Conservation (phyloP, 2,797 vertebrate genomes). For the Macropus fuliginosus region DNA sequence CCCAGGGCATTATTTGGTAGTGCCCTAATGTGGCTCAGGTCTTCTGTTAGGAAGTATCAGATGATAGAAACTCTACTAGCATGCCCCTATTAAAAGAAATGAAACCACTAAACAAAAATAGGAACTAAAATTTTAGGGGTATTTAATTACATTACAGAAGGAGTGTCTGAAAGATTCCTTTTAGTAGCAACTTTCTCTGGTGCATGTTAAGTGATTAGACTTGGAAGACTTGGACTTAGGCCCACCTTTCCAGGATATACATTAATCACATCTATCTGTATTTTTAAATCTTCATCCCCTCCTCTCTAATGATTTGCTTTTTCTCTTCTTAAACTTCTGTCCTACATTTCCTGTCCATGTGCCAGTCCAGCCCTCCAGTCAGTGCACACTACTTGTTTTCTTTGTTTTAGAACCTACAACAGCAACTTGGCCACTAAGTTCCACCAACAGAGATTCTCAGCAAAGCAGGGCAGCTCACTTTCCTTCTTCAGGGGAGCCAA, state of each 20-base stretch:
- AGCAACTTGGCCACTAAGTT: conserved; percentile 53
- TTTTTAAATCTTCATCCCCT: background rate
- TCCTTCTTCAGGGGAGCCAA: conserved; percentile 43
- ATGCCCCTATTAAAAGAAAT: background rate
- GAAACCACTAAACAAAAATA: conserved; percentile 1
- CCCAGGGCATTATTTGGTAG: background rate
- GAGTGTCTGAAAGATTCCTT: background rate
- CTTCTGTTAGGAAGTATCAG: background rate
- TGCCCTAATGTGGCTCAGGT: conserved; percentile 7
- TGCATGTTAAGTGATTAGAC: background rate
- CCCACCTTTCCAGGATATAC: background rate
- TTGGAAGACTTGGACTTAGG: background rate
- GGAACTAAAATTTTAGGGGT: background rate
- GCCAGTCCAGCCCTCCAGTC: background rate
- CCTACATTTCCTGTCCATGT: background rate
- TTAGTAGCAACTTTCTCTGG: background rate
- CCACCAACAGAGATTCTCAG: conserved; percentile 50
- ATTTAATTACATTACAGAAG: background rate
- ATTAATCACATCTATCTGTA: background rate
- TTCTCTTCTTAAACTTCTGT: background rate
- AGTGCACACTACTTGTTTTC: conserved; percentile 63
- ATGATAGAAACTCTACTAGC: background rate
- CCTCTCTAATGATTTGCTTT: background rate
- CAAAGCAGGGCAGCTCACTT: conserved; percentile 52
- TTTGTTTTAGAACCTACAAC: conserved; percentile 65